Evolutionary conservation across 1,140 invertebrate species (phyloP).

Genomic region (Lordiphosa clarofinis): DNA sequence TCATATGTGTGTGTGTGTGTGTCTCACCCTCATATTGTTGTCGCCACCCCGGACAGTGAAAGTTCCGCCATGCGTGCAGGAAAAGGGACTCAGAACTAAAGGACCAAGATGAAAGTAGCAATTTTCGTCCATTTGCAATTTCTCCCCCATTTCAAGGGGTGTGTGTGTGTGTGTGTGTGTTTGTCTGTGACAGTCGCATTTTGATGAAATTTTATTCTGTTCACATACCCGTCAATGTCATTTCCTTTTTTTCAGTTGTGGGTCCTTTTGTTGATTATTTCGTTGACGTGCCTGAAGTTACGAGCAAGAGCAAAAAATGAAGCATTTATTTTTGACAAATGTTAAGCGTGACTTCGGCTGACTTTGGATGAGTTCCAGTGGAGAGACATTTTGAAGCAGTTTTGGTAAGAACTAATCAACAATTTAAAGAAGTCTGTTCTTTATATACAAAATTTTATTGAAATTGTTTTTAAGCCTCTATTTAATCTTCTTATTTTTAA

Average conservation of each 20-base stretch:
- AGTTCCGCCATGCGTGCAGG: slow-evolving; percentile 52
- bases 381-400: background rate
- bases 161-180: slow-evolving; percentile 18
- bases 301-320: slow-evolving; percentile 8
- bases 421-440: background rate
- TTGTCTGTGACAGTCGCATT: slow-evolving; percentile 60
- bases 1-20: slow-evolving; percentile 6
- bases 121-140: slow-evolving; percentile 72
- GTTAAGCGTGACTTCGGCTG: background rate
- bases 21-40: slow-evolving; percentile 1
- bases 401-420: background rate
- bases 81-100: slow-evolving; percentile 25
- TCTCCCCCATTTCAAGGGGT: slow-evolving; percentile 35
- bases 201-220: slow-evolving; percentile 76
- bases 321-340: slow-evolving; percentile 19
- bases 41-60: slow-evolving; percentile 48
- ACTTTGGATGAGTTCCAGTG: background rate
- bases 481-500: too few species aligned
- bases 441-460: too few species aligned
- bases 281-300: slow-evolving; percentile 56
- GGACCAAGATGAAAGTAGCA: slow-evolving; percentile 71
- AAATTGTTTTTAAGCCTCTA: too few species aligned
- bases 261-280: slow-evolving; percentile 72
- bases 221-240: slow-evolving; percentile 73
- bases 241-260: slow-evolving; percentile 56